Evolutionary conservation across 1,140 invertebrate species (phyloP), one percentile per base, ranked within the genome.

Genomic region (Plectus sambesii): DNA sequence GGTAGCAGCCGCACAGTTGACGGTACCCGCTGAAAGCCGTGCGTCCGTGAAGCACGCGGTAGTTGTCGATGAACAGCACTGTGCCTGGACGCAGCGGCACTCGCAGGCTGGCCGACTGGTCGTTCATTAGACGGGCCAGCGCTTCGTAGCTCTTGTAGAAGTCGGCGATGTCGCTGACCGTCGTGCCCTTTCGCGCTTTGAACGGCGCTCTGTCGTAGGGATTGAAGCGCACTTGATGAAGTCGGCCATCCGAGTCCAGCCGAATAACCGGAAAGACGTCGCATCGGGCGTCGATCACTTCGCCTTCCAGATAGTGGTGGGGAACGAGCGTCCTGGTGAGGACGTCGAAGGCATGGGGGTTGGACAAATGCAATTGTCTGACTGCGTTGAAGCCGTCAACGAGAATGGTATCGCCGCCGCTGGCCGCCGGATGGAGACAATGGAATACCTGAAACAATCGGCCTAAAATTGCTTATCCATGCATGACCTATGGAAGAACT

Each of bases 41-140:
- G 41, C 82, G 72, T 0, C 81, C 82, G 61, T 84, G 82, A 2
- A 83, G 64, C 1, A 83, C 72, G 38, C 83, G 72, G 75, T 80
- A 83, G 68, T 85, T 85, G 58, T 85, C 81, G 43, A 83, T 77
- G 36, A 81, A 76, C 29, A 83, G 68, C 1, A 83, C 75, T 26
- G 70, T 76, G 52, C 80, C 81, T 27, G 81, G 80, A 19, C 61
- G 59, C 8, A 83, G 62, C 64, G 78, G 78, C 12, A 83, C 66
- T 54, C 71, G 72, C 71, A 76, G 76, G 53, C 78, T 73, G 36
- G 75, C 73, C 2, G 68, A 58, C 2, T 72, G 59, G 36, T 75
- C 63, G 23, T 74, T 65, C 35, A 80, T 74, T 51, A 78, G 73
- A 22, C 69, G 62, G 1, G 77, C 68, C n/a, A 82, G 73, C 46